Percentiles rank a stretch among this genome's conserved stretches.
Conservation (phyloP, 2,888 invertebrate species). For the Exephanes ischioxanthus region DNA sequence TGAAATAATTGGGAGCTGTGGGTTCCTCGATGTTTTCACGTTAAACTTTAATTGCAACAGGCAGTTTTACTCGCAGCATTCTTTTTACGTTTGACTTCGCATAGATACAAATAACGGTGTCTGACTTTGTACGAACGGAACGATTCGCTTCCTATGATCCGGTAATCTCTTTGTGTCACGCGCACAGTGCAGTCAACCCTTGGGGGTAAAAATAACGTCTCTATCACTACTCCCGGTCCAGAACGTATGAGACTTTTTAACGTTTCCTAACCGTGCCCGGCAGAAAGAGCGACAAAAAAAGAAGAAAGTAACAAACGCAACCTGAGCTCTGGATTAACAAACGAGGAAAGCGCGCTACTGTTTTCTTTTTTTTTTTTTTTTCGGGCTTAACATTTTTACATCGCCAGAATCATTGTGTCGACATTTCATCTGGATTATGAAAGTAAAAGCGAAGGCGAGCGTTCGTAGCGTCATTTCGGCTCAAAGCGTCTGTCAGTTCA, state of each 20-base stretch:
- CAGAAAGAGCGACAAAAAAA: neutral
- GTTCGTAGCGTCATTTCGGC: conserved; percentile 51
- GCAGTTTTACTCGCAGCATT: too few species aligned
- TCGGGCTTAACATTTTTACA: conserved; percentile 53
- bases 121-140: neutral
- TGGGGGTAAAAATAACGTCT: neutral
- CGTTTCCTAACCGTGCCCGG: neutral
- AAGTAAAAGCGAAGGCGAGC: conserved; percentile 34
- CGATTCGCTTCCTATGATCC: neutral
- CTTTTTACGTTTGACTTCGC: neutral
- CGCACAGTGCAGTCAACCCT: neutral
- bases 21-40: too few species aligned
- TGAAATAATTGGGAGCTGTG: too few species aligned
- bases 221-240: neutral
- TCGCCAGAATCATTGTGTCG: conserved; percentile 35
- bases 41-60: too few species aligned
- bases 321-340: conserved; percentile 48
- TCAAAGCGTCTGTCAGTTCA: conserved; percentile 63
- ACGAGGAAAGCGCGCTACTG: conserved; percentile 5
- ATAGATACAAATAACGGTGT: neutral
- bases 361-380: neutral
- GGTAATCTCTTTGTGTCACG: neutral
- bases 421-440: conserved; percentile 35
- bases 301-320: conserved; percentile 41
- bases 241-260: neutral